These are phyloP conservation scores for Sebastes hopkinsi DNA, from an alignment of 2,797 vertebrate species.

Conservation along the genomic window DNA sequence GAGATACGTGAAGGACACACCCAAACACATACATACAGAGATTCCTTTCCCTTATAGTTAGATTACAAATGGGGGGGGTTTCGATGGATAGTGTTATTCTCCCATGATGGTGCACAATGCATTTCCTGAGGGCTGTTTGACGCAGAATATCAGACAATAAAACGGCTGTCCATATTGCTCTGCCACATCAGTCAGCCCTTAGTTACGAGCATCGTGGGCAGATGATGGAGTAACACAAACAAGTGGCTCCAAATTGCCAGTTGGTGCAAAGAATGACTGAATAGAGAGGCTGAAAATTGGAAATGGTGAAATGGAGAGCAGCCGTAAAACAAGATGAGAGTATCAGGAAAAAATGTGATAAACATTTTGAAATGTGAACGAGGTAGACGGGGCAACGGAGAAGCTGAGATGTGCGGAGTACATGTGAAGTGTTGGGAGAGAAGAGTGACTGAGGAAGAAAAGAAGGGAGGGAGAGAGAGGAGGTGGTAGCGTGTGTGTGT, in stretches of 20 bases:
- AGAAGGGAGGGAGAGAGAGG: background rate
- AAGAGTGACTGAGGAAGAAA: background rate
- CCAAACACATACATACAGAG: background rate
- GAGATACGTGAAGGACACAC: no score
- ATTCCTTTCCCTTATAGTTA: background rate
- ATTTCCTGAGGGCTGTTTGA: background rate
- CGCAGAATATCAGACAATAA: background rate
- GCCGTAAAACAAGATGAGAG: slow-evolving; percentile 11
- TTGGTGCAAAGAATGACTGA: slow-evolving; percentile 11
- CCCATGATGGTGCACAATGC: no score
- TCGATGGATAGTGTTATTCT: background rate
- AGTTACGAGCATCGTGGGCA: background rate
- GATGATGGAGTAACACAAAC: slow-evolving; percentile 19
- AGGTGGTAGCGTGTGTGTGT: background rate
- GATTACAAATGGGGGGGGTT: background rate
- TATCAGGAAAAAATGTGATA: background rate
- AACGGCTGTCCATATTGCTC: background rate
- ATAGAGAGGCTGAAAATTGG: slow-evolving; percentile 20
- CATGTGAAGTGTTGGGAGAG: background rate
- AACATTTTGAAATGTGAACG: slow-evolving; percentile 22
- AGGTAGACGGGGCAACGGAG: background rate
- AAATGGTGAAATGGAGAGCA: slow-evolving; percentile 13
- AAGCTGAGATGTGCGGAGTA: background rate
- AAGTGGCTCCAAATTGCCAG: slow-evolving; percentile 9
- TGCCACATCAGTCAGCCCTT: background rate